Evolutionary conservation across 64 coral and sea anemone species (phyloP).

Genomic region (Cladopsammia gracilis): DNA sequence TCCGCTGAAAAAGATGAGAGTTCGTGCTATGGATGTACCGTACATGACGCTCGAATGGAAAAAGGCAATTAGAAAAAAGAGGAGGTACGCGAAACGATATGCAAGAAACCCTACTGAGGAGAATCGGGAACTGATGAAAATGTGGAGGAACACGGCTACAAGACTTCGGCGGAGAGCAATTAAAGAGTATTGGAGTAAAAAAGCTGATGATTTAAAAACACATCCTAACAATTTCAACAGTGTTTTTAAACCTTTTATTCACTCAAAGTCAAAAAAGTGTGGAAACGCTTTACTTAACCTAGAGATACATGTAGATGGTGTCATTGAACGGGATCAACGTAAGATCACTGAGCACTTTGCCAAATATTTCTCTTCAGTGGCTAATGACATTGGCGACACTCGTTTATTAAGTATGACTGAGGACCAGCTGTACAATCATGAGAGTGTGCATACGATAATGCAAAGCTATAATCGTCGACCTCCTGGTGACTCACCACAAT

Average conservation of each 20-base stretch:
- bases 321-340: constrained; percentile 3
- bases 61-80: constrained; percentile 52
- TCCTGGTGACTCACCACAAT: no score
- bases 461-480: no score
- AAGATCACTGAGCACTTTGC: no score
- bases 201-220: no score
- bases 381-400: constrained; percentile 33
- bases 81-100: constrained; percentile 18
- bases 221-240: constrained; percentile 37
- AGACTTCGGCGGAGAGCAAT: no score
- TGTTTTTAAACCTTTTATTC: constrained; percentile 36
- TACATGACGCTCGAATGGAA: constrained; percentile 47
- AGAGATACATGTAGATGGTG: background rate
- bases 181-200: no score
- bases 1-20: constrained; percentile 3
- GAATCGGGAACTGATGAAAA: constrained; percentile 52
- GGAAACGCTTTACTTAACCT: background rate
- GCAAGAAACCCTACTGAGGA: constrained; percentile 26
- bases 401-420: background rate
- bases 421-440: constrained; percentile 30
- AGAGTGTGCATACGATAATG: no score
- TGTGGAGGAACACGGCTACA: no score
- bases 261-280: no score
- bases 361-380: no score
- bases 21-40: constrained; percentile 6